Conservation (phyloP, 1,140 invertebrate species). For the Lerema accius region DNA sequence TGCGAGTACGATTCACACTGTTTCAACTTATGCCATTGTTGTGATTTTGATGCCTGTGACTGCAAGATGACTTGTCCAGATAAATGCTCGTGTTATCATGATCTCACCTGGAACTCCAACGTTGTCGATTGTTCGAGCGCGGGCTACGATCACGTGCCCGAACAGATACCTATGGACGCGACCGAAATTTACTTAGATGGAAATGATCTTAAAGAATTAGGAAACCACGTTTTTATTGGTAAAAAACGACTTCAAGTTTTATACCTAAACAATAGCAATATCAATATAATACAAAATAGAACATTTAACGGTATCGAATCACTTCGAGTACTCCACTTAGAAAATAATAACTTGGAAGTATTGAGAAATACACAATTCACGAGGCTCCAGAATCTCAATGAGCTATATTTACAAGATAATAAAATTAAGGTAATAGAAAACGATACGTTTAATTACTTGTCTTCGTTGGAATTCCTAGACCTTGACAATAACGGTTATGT, state of each 20-base stretch:
- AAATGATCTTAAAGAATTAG: constrained; percentile 91
- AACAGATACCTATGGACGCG: constrained; percentile 94
- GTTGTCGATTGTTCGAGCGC: constrained; percentile 94
- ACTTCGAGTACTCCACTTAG: constrained; percentile 89
- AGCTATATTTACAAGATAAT: constrained; percentile 92
- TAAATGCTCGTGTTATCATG: constrained; percentile 95
- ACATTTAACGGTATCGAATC: constrained; percentile 93
- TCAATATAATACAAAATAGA: constrained; percentile 90
- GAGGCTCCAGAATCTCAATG: constrained; percentile 87
- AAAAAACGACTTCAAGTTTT: constrained; percentile 92
- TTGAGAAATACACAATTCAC: constrained; percentile 92
- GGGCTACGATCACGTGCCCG: constrained; percentile 88
- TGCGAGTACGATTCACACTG: constrained; percentile 94
- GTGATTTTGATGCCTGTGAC: constrained; percentile 95
- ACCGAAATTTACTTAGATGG: constrained; percentile 95
- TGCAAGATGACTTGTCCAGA: constrained; percentile 95
- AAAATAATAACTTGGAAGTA: constrained; percentile 90
- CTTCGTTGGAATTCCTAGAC: constrained; percentile 89
- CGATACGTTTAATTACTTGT: constrained; percentile 89
- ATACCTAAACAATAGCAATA: constrained; percentile 92
- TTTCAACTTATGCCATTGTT: constrained; percentile 94
- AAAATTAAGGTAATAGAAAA: constrained; percentile 89
- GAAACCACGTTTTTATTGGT: constrained; percentile 94
- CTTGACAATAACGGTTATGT: constrained; percentile 91
- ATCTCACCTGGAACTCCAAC: constrained; percentile 95